Conservation (phyloP, 2,888 invertebrate genomes). For the Xestia xanthographa region DNA sequence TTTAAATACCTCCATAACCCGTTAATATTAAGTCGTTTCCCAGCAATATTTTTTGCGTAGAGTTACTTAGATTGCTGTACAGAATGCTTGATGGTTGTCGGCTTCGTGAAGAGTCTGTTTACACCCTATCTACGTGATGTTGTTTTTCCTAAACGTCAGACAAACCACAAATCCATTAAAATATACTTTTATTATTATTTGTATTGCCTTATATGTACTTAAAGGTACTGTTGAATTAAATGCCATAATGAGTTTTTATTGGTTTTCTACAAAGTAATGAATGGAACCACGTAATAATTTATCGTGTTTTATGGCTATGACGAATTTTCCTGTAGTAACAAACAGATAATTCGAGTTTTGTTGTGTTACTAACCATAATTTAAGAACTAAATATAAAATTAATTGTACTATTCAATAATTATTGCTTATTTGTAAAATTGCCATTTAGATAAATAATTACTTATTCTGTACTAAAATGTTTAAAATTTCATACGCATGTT, state of each 20-base stretch:
- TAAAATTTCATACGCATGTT: not conserved
- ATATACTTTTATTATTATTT: not conserved
- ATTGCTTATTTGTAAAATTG: not conserved
- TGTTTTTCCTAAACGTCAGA: not conserved
- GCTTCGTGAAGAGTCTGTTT: too few relatives aligned
- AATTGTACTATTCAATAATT: not conserved
- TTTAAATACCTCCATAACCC: too few relatives aligned
- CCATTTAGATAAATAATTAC: not conserved
- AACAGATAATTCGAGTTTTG: not conserved
- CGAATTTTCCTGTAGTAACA: not conserved
- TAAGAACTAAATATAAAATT: not conserved
- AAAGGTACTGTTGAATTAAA: not conserved
- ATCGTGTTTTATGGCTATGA: not conserved
- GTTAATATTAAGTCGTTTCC: too few relatives aligned
- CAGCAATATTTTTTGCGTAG: too few relatives aligned
- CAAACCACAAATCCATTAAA: constrained; percentile 6
- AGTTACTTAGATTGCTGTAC: too few relatives aligned
- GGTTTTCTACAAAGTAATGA: not conserved
- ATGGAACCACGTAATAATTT: not conserved
- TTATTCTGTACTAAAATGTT: not conserved
- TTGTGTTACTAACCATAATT: not conserved
- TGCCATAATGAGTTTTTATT: not conserved
- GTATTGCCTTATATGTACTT: not conserved
- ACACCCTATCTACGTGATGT: not conserved
- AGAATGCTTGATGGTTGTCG: too few relatives aligned